Conservation (phyloP, 2,888 invertebrate species). For the Parnassius smintheus region DNA sequence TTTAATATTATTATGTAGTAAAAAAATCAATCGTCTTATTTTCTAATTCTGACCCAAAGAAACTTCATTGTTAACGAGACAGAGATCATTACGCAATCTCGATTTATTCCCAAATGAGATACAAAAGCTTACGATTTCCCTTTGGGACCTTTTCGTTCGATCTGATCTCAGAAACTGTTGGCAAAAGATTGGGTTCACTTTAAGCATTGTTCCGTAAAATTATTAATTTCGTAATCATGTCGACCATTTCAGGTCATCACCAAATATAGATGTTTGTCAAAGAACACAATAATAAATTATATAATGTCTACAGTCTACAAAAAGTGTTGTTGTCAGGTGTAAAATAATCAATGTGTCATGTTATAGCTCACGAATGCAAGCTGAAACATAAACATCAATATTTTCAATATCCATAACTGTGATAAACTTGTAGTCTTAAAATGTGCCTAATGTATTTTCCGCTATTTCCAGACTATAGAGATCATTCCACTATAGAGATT, state of each 20-base stretch:
- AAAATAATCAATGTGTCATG: too few species aligned
- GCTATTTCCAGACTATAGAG: too few species aligned
- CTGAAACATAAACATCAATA: too few species aligned
- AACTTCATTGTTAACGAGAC: not conserved
- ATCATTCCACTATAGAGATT: too few species aligned
- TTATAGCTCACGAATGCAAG: too few species aligned
- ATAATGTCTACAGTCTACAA: constrained; percentile 6
- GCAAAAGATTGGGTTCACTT: constrained; percentile 10
- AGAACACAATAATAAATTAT: constrained; percentile 15
- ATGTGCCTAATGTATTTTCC: too few species aligned
- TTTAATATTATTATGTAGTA: too few species aligned
- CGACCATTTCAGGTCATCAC: constrained; percentile 2
- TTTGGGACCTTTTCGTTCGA: constrained; percentile 11
- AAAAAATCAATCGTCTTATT: too few species aligned
- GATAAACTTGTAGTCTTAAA: too few species aligned
- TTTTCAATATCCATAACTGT: too few species aligned
- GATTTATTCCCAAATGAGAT: constrained; percentile 18
- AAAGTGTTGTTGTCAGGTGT: not conserved
- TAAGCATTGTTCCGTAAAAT: constrained; percentile 20
- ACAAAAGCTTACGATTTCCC: constrained; percentile 14
- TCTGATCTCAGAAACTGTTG: constrained; percentile 3
- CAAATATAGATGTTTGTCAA: constrained; percentile 18
- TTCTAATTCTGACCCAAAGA: too few species aligned
- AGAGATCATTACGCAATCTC: constrained; percentile 7
- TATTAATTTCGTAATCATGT: constrained; percentile 9